Evolutionary conservation across 2,888 invertebrate species (phyloP).

Genomic region (Ectropis crepuscularia): DNA sequence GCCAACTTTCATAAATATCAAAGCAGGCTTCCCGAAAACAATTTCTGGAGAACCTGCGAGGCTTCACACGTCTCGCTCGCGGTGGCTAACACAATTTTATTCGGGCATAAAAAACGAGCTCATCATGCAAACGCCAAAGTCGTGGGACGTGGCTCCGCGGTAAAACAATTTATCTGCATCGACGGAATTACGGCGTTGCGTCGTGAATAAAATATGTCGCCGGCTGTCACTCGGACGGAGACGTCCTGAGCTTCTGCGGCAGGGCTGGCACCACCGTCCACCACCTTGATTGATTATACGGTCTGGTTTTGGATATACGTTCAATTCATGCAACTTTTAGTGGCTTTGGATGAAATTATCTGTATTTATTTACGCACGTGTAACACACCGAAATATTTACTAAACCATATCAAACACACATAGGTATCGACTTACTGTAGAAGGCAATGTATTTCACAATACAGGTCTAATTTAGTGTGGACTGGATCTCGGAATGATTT

Average conservation of each 20-base stretch:
- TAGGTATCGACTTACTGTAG: too few relatives aligned
- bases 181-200: slow-evolving; percentile 82
- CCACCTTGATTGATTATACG: too few relatives aligned
- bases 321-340: too few relatives aligned
- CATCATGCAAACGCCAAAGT: slow-evolving; percentile 84
- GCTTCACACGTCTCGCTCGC: slow-evolving; percentile 72
- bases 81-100: slow-evolving; percentile 83
- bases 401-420: too few relatives aligned
- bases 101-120: slow-evolving; percentile 84
- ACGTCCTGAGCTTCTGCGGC: slow-evolving; percentile 57
- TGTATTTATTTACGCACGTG: too few relatives aligned
- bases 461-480: too few relatives aligned
- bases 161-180: slow-evolving; percentile 85
- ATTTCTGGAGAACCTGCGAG: slow-evolving; percentile 73
- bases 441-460: too few relatives aligned
- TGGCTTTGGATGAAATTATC: too few relatives aligned
- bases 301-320: too few relatives aligned
- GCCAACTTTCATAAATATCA: slow-evolving; percentile 82
- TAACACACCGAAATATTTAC: too few relatives aligned
- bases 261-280: slow-evolving; percentile 51
- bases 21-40: slow-evolving; percentile 77
- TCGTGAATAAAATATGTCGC: slow-evolving; percentile 84
- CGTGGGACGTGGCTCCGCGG: slow-evolving; percentile 80
- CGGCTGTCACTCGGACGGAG: slow-evolving; percentile 77
- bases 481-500: too few relatives aligned